A percentile compares a stretch with the other conserved stretches of the same genome.
phyloP scores from a whole-genome alignment of 2,888 invertebrate genomes.

The Loripinus fragilis region DNA sequence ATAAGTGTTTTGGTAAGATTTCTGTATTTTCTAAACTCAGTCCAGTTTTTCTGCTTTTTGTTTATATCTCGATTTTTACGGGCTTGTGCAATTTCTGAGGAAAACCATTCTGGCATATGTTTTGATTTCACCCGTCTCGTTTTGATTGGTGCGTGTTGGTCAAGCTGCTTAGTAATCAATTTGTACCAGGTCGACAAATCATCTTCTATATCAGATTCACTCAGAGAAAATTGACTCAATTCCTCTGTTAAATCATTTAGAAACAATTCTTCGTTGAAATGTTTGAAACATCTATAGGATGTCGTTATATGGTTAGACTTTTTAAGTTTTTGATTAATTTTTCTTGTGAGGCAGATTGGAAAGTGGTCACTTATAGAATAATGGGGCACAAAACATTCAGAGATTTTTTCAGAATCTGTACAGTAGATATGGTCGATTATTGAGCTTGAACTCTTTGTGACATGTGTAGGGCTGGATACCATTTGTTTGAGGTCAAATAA shows the following conservation, averaged over 20 bases:
- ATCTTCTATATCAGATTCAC: not conserved
- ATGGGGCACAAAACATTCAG: not conserved
- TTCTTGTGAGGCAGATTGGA: not conserved
- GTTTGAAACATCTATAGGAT: not conserved
- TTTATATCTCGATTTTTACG: too few species aligned
- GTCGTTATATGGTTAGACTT: not conserved
- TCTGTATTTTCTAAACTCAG: too few species aligned
- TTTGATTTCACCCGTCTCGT: too few species aligned
- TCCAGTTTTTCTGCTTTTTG: too few species aligned
- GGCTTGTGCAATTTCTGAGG: too few species aligned
- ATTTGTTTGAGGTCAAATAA: not conserved
- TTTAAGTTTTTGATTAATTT: not conserved
- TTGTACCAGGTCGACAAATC: not conserved
- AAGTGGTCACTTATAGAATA: slow-evolving; percentile 1
- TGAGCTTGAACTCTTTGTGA: not conserved
- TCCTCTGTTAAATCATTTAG: not conserved
- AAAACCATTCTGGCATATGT: too few species aligned
- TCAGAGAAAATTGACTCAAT: not conserved
- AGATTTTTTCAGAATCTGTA: not conserved
- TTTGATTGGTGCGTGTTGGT: too few species aligned
- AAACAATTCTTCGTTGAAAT: not conserved
- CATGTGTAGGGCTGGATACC: not conserved
- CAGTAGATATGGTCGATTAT: not conserved
- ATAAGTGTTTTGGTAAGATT: too few species aligned
- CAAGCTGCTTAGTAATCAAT: not conserved